A percentile compares a stretch with the other conserved stretches of the same genome.
Evolutionary conservation across 2,113 vertebrate genomes (phyloP).

Genomic region (Dunckerocampus dactyliophorus): DNA sequence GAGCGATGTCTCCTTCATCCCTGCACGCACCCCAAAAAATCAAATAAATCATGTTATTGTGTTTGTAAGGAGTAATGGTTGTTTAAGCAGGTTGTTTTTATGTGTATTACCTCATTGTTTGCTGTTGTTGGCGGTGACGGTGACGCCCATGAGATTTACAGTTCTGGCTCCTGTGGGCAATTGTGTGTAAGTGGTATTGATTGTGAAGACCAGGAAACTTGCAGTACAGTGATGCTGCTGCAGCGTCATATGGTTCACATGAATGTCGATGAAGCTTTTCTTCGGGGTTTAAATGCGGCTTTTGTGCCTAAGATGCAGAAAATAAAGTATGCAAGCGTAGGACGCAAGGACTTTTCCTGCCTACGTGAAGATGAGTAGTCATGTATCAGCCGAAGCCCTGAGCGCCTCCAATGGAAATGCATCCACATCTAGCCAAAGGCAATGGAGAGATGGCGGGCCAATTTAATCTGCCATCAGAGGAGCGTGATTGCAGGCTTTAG

Average conservation of each 20-base stretch:
- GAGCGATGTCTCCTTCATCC: conserved; percentile 47
- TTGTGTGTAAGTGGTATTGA: conserved; percentile 41
- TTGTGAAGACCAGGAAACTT: conserved; percentile 26
- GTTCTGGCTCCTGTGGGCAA: conserved; percentile 17
- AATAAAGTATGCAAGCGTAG: conserved; percentile 19
- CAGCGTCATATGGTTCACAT: conserved; percentile 7
- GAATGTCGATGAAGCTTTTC: conserved; percentile 3
- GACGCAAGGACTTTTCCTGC: conserved; percentile 12
- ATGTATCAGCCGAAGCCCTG: conserved; percentile 40
- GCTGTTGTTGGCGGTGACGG: conserved; percentile 4
- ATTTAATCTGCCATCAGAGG: conserved; percentile 41
- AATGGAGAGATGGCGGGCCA: conserved; percentile 25
- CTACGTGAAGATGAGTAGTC: conserved; percentile 38
- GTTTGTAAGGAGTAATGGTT: neutral
- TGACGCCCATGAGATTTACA: conserved; percentile 13
- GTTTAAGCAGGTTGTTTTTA: neutral
- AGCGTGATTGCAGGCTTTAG: conserved; percentile 37
- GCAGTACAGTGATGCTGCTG: conserved; percentile 15
- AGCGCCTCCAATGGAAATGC: conserved; percentile 41
- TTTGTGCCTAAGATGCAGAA: conserved; percentile 5
- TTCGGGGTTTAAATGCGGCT: neutral
- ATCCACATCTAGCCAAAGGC: conserved; percentile 28
- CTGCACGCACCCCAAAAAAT: conserved; percentile 9
- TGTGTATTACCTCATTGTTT: neutral
- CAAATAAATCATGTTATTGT: neutral